Evolutionary conservation across 2,888 invertebrate genomes (phyloP).

Genomic region (Sarcophaga subvicina): DNA sequence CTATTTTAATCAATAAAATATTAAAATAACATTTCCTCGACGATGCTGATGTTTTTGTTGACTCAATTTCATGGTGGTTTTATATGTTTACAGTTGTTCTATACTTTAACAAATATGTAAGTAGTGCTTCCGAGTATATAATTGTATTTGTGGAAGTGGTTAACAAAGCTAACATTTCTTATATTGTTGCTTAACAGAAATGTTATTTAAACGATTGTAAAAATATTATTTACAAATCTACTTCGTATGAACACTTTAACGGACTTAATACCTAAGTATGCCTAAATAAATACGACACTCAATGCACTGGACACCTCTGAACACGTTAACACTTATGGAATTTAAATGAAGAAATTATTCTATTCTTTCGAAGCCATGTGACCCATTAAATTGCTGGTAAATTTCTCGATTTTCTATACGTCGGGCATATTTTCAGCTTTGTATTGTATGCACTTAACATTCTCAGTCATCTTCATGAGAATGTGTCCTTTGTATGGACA

Average conservation of each 20-base stretch:
- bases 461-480: constrained; percentile 95
- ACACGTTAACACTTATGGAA: constrained; percentile 27
- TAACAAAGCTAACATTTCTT: constrained; percentile 78
- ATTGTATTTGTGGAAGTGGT: constrained; percentile 70
- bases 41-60: background rate
- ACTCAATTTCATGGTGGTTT: constrained; percentile 22
- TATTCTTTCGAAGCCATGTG: constrained; percentile 90
- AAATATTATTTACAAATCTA: constrained; percentile 70
- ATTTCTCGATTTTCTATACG: constrained; percentile 96
- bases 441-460: constrained; percentile 96
- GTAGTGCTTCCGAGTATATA: constrained; percentile 47
- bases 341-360: constrained; percentile 34
- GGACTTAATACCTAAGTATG: constrained; percentile 26
- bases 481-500: constrained; percentile 92
- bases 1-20: background rate
- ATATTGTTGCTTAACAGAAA: constrained; percentile 65
- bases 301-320: constrained; percentile 1
- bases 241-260: constrained; percentile 75
- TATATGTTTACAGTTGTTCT: background rate
- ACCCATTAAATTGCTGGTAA: constrained; percentile 94
- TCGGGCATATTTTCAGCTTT: constrained; percentile 98
- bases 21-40: background rate
- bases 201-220: constrained; percentile 77
- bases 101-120: background rate
- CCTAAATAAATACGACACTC: constrained; percentile 37